Base-by-base conservation (phyloP, 1,140 invertebrate genomes). In the Eumeta japonica region DNA sequence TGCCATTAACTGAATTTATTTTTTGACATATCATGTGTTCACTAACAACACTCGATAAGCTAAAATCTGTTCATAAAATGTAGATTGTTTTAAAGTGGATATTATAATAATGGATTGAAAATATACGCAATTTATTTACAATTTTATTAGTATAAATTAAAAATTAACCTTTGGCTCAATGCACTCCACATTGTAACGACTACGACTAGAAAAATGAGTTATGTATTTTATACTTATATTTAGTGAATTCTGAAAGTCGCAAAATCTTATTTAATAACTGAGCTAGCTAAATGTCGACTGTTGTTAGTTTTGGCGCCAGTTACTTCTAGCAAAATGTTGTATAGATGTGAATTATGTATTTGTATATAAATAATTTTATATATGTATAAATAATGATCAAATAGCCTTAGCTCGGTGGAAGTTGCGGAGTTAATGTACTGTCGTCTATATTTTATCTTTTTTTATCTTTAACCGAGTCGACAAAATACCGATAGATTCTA, bases 351-450 rank as follows among this genome's bases (percentile, higher is more conserved):
- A 63, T 57, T 64, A 67, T 64, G 63, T 71, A 67, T 70, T 62
- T 73, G 62, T 67, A 68, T 68, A 66, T 70, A 63, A 63, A 57
- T 70, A 58, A 58, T 58, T 41, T n/a, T n/a, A 64, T 60, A 52
- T 60, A n/a, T 66, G 57, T 62, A 67, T 60, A 70, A 67, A 65
- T 58, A n/a, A n/a, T 60, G 66, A 67, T 62, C 55, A 59, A 58
- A 61, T 66, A 72, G 57, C 55, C 48, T 59, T 59, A 60, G 51
- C 65, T 65, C 56, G 64, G 58, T 62, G 53, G 39, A 52, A 49
- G 45, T 58, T 50, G 45, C 44, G 37, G 48, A 48, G 48, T 29
- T 17, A 40, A 41, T 43, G 43, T 39, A 45, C 37, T 34, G 17
- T 34, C 32, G 20, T 34, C 28, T 16, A 20, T 13, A 20, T 20